A percentile compares a stretch with the other conserved stretches of the same genome.
Conservation (phyloP, 2,113 vertebrate genomes). For the Barnardius zonarius region DNA sequence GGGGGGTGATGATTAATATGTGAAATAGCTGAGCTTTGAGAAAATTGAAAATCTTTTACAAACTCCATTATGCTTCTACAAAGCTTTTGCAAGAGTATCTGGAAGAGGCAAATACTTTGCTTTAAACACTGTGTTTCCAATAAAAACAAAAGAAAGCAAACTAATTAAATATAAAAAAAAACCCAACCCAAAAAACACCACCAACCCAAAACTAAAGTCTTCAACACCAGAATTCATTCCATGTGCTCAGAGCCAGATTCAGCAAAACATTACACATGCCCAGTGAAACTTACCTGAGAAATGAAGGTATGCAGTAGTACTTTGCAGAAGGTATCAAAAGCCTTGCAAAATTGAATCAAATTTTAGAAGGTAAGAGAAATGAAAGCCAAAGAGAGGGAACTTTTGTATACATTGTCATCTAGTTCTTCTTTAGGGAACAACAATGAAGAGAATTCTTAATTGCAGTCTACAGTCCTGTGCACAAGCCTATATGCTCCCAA, state of each 20-base stretch:
- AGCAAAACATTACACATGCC: not conserved
- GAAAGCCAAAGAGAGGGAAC: not conserved
- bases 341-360: slow-evolving; percentile 44
- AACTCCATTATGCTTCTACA: not conserved
- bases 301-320: not conserved
- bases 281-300: slow-evolving; percentile 43
- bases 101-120: slow-evolving; percentile 11
- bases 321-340: slow-evolving; percentile 29
- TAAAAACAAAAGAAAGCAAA: not conserved
- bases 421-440: not conserved
- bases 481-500: not conserved
- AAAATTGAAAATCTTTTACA: not conserved
- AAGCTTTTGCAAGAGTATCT: not conserved
- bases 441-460: not conserved
- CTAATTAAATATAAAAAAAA: not conserved
- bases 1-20: slow-evolving; percentile 15
- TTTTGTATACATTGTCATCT: not conserved
- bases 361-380: slow-evolving; percentile 39
- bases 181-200: not conserved
- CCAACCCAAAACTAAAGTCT: not conserved
- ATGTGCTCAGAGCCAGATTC: not conserved
- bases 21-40: slow-evolving; percentile 23
- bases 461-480: not conserved
- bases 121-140: not conserved
- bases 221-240: not conserved